Conservation (phyloP, 2,888 invertebrate species). For the Sacculina carcini region DNA sequence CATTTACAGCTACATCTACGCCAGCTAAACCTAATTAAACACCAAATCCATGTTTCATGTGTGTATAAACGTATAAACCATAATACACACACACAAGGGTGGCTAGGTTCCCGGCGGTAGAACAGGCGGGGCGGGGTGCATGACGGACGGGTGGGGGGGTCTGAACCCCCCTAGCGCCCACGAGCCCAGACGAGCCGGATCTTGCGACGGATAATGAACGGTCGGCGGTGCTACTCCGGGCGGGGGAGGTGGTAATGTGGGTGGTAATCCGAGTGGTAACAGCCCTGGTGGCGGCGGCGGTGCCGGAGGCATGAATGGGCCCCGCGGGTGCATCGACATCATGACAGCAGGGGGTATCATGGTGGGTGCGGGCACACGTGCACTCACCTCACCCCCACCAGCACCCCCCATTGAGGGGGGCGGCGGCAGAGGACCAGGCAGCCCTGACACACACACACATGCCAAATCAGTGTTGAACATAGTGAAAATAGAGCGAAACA, state of each 20-base stretch:
- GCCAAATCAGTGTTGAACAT: neutral
- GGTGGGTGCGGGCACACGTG: conserved; percentile 21
- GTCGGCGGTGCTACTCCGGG: conserved; percentile 27
- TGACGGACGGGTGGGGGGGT: too few relatives aligned
- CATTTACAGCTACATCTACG: too few relatives aligned
- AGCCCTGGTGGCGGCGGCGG: conserved; percentile 16
- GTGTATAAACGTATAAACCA: too few relatives aligned
- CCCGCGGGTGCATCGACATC: conserved; percentile 18
- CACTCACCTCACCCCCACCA: conserved; percentile 20
- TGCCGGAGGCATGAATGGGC: conserved; percentile 15
- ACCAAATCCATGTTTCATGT: too few relatives aligned
- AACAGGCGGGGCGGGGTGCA: too few relatives aligned
- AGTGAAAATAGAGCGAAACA: neutral
- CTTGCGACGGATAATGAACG: conserved; percentile 87
- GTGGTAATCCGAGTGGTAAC: too few relatives aligned
- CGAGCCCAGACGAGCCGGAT: conserved; percentile 75
- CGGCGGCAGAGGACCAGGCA: conserved; percentile 30
- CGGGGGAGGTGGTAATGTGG: conserved; percentile 20
- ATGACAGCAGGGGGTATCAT: conserved; percentile 21
- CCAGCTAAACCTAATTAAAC: too few relatives aligned
- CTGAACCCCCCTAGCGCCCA: conserved; percentile 22
- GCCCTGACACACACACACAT: neutral
- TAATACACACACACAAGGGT: too few relatives aligned
- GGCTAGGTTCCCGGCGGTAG: too few relatives aligned
- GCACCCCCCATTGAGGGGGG: conserved; percentile 20